phyloP scores from a whole-genome alignment of 2,888 invertebrate genomes.

The Panzeria rudis region DNA sequence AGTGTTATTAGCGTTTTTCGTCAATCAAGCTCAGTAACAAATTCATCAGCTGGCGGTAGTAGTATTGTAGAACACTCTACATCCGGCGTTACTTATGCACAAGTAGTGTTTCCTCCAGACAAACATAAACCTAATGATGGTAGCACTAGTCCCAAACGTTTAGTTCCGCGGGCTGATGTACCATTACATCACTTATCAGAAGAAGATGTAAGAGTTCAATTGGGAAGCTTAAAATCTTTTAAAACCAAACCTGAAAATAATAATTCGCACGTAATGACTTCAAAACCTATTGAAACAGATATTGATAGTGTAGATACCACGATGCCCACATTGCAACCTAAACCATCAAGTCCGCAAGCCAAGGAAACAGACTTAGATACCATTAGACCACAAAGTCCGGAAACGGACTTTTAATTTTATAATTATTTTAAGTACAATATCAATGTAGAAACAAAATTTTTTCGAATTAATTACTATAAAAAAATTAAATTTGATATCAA shows the following conservation, averaged over 20 bases:
- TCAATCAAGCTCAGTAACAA: constrained; percentile 79
- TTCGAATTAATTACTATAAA: no score
- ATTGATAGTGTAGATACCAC: constrained; percentile 59
- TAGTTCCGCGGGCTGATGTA: constrained; percentile 80
- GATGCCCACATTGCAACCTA: not conserved
- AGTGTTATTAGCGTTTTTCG: constrained; percentile 76
- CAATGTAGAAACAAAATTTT: not conserved
- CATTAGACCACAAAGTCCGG: constrained; percentile 80
- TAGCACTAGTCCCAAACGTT: constrained; percentile 78
- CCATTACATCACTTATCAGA: constrained; percentile 81
- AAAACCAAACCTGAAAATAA: constrained; percentile 72
- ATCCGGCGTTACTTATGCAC: constrained; percentile 79
- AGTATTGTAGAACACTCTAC: constrained; percentile 76
- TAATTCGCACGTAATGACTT: constrained; percentile 32
- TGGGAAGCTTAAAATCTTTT: constrained; percentile 80
- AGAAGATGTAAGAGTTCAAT: constrained; percentile 80
- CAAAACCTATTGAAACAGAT: constrained; percentile 47
- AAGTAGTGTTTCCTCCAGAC: constrained; percentile 81
- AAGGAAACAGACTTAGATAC: constrained; percentile 67
- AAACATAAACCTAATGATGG: constrained; percentile 78
- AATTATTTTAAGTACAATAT: not conserved
- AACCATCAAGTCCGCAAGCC: not conserved
- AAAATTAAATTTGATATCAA: no score
- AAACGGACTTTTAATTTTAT: constrained; percentile 80
- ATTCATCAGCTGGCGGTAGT: constrained; percentile 78